Evolutionary conservation across 1,140 invertebrate species (phyloP), one percentile per base, ranked within the genome.

Genomic region (Contarinia nasturtii): DNA sequence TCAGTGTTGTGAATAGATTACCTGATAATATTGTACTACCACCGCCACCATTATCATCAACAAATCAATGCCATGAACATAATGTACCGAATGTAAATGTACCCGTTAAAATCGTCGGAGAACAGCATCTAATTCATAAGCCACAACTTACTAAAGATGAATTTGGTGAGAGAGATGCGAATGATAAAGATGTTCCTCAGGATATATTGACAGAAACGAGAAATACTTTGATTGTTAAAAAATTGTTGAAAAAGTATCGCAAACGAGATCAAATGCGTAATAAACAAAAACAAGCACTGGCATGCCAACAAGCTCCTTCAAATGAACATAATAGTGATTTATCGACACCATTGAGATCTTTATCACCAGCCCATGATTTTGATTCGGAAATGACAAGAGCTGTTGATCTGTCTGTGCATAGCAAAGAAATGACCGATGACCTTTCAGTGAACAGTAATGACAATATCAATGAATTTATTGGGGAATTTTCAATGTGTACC

Each of bases 1-100:
- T 46, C 14, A 50, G 40, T 37, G 19, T 46, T 34, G 20, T 50
- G 17, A 43, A 46, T 36, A 45, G 41, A 45, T 22, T 45, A 15
- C 36, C 48, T 3, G 44, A 40, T 21, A 45, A 43, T 43, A 18
- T 49, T 10, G 40, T 49, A 11, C 17, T 21, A 33, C 12, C n/a
- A 15, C 21, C 19, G 12, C 33, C 19, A 45, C 12, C n/a, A 15
- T 8, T 10, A 5, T 17, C 11, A n/a, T n/a, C n/a, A n/a, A n/a
- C n/a, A n/a, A n/a, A n/a, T n/a, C n/a, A n/a, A 14, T 5, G n/a
- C 44, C 12, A 33, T 14, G 18, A 15, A n/a, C 2, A 33, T 34
- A n/a, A 4, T 14, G 19, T 15, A 33, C 10, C 19, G 7, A 20
- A 45, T 45, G 22, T 45, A 3, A 18, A 43, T 18, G 22, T 7